These are phyloP conservation scores for Heloderma charlesbogerti DNA, from an alignment of 2,113 vertebrate genomes.

Conservation along the genomic window DNA sequence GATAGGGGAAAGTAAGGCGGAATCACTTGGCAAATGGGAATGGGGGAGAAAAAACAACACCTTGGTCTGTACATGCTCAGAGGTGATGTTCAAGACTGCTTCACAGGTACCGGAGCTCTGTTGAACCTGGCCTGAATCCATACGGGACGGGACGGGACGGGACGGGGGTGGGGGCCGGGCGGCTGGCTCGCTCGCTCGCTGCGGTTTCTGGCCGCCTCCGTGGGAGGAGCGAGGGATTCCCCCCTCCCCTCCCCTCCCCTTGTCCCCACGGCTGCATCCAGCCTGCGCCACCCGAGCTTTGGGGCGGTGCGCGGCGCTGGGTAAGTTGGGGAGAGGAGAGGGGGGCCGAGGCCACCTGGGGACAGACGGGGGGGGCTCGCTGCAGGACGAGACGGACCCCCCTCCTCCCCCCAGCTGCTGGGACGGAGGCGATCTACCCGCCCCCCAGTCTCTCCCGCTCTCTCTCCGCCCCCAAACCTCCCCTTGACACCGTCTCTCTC, in stretches of 20 bases:
- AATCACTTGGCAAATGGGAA: no score
- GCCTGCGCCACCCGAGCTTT: not conserved
- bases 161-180: not conserved
- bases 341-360: constrained; percentile 15
- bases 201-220: constrained; percentile 24
- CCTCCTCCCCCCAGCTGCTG: not conserved
- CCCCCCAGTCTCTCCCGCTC: not conserved
- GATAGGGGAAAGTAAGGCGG: no score
- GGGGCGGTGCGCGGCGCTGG: not conserved
- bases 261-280: constrained; percentile 18
- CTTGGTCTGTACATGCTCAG: not conserved
- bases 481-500: constrained; percentile 8
- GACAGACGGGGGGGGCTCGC: not conserved
- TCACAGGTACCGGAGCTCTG: not conserved
- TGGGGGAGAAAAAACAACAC: no score
- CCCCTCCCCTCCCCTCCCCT: constrained; percentile 47
- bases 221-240: constrained; percentile 46
- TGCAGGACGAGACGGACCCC: not conserved
- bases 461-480: not conserved
- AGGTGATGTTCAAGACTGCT: not conserved
- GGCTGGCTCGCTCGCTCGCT: not conserved
- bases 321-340: not conserved
- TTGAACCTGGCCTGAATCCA: not conserved
- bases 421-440: not conserved
- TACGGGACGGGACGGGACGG: not conserved